A percentile compares a stretch with the other conserved stretches of the same genome.
Conservation (phyloP, 2,888 invertebrate species). For the Drosophila putrida region DNA sequence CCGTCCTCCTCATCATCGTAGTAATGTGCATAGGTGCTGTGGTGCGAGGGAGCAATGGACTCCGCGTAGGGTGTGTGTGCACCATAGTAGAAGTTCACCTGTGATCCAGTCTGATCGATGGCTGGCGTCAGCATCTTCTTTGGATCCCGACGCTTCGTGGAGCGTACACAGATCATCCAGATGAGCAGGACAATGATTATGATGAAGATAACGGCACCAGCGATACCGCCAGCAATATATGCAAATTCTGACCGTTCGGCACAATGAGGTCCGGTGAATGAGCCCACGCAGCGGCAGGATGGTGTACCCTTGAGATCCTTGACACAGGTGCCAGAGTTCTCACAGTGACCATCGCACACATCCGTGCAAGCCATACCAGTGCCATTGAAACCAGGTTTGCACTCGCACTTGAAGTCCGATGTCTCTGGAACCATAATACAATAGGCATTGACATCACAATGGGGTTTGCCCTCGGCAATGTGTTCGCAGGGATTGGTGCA, state of each 20-base stretch:
- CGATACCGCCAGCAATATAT: constrained; percentile 97
- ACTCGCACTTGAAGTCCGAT: constrained; percentile 95
- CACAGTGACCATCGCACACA: constrained; percentile 93
- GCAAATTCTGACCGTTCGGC: constrained; percentile 97
- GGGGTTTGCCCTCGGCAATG: constrained; percentile 90
- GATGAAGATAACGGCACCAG: constrained; percentile 96
- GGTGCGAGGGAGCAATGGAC: constrained; percentile 97
- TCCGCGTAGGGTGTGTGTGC: constrained; percentile 98
- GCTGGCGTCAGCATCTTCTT: constrained; percentile 96
- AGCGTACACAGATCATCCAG: constrained; percentile 98
- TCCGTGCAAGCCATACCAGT: constrained; percentile 93
- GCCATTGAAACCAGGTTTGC: constrained; percentile 96
- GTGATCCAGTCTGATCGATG: constrained; percentile 95
- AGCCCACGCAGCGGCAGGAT: constrained; percentile 95
- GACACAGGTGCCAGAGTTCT: constrained; percentile 95
- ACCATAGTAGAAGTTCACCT: constrained; percentile 98
- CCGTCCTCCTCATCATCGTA: constrained; percentile 98
- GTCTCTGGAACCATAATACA: constrained; percentile 94
- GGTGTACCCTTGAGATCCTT: constrained; percentile 94
- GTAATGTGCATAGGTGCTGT: constrained; percentile 97
- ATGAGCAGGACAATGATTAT: constrained; percentile 96
- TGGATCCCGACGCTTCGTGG: constrained; percentile 95
- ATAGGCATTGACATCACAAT: constrained; percentile 95
- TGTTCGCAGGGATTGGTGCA: constrained; percentile 97
- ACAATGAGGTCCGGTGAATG: constrained; percentile 95